phyloP scores from a whole-genome alignment of 2,797 vertebrate species.

The Xerus rutilus region DNA sequence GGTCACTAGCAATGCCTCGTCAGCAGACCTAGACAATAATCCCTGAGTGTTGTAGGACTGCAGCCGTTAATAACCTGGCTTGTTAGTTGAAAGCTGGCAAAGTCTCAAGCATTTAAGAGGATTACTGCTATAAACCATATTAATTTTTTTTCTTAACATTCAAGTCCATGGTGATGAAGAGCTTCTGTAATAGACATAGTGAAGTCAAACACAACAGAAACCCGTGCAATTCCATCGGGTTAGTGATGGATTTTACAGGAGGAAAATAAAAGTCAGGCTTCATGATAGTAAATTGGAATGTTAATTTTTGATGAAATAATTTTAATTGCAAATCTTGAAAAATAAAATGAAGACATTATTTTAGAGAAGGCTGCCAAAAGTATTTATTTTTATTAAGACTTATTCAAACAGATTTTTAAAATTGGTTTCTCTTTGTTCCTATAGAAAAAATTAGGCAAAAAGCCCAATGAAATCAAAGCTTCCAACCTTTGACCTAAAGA shows the following conservation, averaged over 20 bases:
- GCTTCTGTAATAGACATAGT: conserved; percentile 81
- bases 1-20: conserved; percentile 87
- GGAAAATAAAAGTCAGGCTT: conserved; percentile 70
- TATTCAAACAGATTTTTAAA: conserved; percentile 62
- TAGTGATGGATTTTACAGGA: conserved; percentile 69
- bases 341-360: conserved; percentile 72
- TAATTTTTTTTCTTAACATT: conserved; percentile 84
- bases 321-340: conserved; percentile 70
- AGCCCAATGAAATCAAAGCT: conserved; percentile 80
- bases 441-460: conserved; percentile 74
- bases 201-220: conserved; percentile 75
- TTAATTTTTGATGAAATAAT: conserved; percentile 79
- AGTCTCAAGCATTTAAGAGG: conserved; percentile 88
- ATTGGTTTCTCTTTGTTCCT: conserved; percentile 48
- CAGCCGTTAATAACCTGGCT: conserved; percentile 87
- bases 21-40: conserved; percentile 88
- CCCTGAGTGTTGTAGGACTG: conserved; percentile 82
- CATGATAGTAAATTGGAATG: conserved; percentile 76
- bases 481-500: conserved; percentile 79
- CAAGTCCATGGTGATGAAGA: conserved; percentile 82
- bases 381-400: conserved; percentile 71
- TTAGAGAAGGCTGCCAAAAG: conserved; percentile 52
- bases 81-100: conserved; percentile 89
- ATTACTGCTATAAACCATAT: conserved; percentile 88
- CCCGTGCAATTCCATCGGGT: background rate